Evolutionary conservation across 1,140 invertebrate genomes (phyloP).

Genomic region (Pygmarrhopalites habei): DNA sequence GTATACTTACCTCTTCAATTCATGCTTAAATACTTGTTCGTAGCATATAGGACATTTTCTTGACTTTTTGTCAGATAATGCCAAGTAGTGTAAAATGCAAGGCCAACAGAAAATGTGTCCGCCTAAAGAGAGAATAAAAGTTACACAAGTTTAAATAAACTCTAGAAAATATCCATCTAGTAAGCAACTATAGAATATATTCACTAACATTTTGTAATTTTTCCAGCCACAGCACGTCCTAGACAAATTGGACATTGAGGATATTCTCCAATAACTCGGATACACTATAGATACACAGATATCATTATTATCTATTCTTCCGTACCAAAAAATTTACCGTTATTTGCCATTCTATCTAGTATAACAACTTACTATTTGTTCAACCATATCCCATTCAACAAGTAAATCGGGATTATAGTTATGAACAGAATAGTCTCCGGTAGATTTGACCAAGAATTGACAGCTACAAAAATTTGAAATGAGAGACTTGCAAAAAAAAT

Average conservation of each 20-base stretch:
- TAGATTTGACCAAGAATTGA: conserved; percentile 82
- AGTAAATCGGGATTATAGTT: conserved; percentile 74
- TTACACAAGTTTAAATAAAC: too few relatives aligned
- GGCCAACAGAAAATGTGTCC: conserved; percentile 95
- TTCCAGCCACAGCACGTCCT: conserved; percentile 68
- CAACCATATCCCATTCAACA: conserved; percentile 83
- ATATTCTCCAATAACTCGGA: conserved; percentile 48
- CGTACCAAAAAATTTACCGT: background rate
- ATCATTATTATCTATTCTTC: background rate
- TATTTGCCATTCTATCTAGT: background rate
- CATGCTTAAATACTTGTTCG: conserved; percentile 63
- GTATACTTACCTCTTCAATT: conserved; percentile 79
- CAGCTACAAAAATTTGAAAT: conserved; percentile 60
- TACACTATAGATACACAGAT: conserved; percentile 3
- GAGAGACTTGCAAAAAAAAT: too few relatives aligned
- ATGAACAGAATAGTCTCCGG: conserved; percentile 68
- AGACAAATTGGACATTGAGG: conserved; percentile 87
- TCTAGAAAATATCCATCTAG: too few relatives aligned
- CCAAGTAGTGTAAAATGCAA: conserved; percentile 86
- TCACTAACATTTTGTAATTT: conserved; percentile 88
- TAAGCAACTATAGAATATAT: too few relatives aligned
- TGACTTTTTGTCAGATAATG: conserved; percentile 68
- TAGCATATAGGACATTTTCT: conserved; percentile 82
- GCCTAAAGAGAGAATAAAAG: too few relatives aligned
- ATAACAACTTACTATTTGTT: conserved; percentile 70